These are phyloP conservation scores for Ptychochromis oligacanthus DNA, from an alignment of 2,113 vertebrate species.

Conservation along the genomic window DNA sequence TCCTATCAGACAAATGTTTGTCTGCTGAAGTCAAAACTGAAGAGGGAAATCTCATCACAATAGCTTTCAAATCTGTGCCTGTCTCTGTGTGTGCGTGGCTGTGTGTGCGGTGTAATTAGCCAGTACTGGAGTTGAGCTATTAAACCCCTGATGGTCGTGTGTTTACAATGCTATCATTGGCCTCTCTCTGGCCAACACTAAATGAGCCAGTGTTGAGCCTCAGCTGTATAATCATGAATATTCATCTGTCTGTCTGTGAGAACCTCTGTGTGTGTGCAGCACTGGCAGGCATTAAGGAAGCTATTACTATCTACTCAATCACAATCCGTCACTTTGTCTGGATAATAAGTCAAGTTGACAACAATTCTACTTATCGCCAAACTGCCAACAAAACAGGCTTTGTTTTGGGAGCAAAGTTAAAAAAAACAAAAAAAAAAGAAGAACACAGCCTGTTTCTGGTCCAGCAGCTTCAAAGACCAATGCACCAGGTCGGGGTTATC, in stretches of 20 bases:
- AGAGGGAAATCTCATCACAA: conserved; percentile 44
- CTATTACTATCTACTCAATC: conserved; percentile 62
- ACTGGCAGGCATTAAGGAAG: conserved; percentile 62
- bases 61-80: conserved; percentile 22
- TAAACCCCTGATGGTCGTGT: conserved; percentile 62
- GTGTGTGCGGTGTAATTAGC: conserved; percentile 62
- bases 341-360: conserved; percentile 68
- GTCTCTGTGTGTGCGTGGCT: conserved; percentile 15
- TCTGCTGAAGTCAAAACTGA: conserved; percentile 51
- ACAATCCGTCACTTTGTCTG: conserved; percentile 60
- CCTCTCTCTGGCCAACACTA: conserved; percentile 57
- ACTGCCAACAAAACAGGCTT: conserved; percentile 40
- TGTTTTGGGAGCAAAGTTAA: conserved; percentile 20
- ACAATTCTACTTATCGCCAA: conserved; percentile 45
- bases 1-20: conserved; percentile 51
- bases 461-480: conserved; percentile 18
- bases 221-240: conserved; percentile 74
- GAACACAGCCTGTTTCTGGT: background rate
- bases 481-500: conserved; percentile 3
- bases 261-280: conserved; percentile 47
- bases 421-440: background rate
- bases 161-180: conserved; percentile 69
- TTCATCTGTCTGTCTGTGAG: conserved; percentile 62
- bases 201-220: conserved; percentile 72
- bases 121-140: conserved; percentile 62